Evolutionary conservation across 2,797 vertebrate species (phyloP).

Genomic region (Neosilurus mollespiculum): DNA sequence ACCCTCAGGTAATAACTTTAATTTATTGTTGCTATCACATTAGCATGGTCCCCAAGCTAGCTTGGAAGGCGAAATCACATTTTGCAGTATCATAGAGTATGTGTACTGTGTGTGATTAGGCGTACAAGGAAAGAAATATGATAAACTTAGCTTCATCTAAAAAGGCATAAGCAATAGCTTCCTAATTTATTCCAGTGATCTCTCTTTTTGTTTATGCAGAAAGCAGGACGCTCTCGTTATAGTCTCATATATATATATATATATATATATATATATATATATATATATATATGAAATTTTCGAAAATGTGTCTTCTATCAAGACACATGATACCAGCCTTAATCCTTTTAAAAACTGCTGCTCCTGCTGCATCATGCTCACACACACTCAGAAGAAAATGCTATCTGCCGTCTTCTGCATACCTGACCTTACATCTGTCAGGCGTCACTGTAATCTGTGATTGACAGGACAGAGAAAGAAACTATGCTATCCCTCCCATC

Average conservation of each 20-base stretch:
- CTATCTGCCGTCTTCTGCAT: neutral
- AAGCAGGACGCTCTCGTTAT: neutral
- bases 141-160: neutral
- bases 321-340: neutral
- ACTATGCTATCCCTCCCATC: neutral
- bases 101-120: neutral
- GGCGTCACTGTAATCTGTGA: neutral
- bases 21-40: constrained; percentile 6
- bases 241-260: too few species aligned
- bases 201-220: neutral
- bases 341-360: too few species aligned
- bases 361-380: too few species aligned
- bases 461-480: neutral
- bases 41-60: neutral
- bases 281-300: too few species aligned
- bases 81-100: neutral
- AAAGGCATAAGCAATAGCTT: neutral
- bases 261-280: too few species aligned
- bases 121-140: neutral
- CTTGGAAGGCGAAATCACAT: neutral
- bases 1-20: neutral
- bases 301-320: neutral
- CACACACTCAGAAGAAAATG: neutral
- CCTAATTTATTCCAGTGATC: neutral
- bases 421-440: neutral